These are phyloP conservation scores for Parauchenoglanis punctatus DNA, from an alignment of 2,797 vertebrate species.

Conservation along the genomic window DNA sequence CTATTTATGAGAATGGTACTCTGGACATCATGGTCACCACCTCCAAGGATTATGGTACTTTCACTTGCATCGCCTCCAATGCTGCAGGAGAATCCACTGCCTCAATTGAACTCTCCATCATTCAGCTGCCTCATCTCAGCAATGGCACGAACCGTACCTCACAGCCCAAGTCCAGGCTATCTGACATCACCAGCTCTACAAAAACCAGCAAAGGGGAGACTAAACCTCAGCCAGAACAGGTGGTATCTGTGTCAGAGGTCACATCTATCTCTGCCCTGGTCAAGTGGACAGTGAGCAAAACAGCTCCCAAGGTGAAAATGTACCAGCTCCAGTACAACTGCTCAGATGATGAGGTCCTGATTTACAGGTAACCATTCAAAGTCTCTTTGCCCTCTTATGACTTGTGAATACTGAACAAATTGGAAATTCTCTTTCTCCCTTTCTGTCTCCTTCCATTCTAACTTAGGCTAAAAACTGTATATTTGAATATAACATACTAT, in stretches of 20 bases:
- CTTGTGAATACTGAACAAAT: slow-evolving; percentile 41
- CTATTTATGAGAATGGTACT: slow-evolving; percentile 93
- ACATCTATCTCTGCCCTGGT: slow-evolving; percentile 90
- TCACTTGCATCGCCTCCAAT: slow-evolving; percentile 97
- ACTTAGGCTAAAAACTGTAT: not conserved
- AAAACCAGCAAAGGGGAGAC: slow-evolving; percentile 88
- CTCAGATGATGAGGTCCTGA: slow-evolving; percentile 95
- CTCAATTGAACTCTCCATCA: slow-evolving; percentile 91
- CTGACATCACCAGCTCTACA: slow-evolving; percentile 94
- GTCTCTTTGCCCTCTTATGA: slow-evolving; percentile 22
- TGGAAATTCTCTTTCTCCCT: not conserved
- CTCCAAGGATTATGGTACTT: slow-evolving; percentile 92
- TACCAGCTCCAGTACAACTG: slow-evolving; percentile 99
- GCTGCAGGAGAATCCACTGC: slow-evolving; percentile 96
- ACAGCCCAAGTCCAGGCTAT: slow-evolving; percentile 91
- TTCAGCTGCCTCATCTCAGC: slow-evolving; percentile 93
- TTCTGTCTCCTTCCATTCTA: not conserved
- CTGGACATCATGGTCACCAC: slow-evolving; percentile 93
- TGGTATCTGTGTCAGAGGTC: slow-evolving; percentile 91
- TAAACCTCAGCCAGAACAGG: slow-evolving; percentile 85
- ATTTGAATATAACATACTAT: not conserved
- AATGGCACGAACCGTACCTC: slow-evolving; percentile 86
- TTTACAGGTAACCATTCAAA: slow-evolving; percentile 89
- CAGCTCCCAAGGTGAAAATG: slow-evolving; percentile 95
- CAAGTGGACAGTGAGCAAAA: slow-evolving; percentile 94